Conservation (phyloP, 2,797 vertebrate species). For the Ctenosaura bakeri region DNA sequence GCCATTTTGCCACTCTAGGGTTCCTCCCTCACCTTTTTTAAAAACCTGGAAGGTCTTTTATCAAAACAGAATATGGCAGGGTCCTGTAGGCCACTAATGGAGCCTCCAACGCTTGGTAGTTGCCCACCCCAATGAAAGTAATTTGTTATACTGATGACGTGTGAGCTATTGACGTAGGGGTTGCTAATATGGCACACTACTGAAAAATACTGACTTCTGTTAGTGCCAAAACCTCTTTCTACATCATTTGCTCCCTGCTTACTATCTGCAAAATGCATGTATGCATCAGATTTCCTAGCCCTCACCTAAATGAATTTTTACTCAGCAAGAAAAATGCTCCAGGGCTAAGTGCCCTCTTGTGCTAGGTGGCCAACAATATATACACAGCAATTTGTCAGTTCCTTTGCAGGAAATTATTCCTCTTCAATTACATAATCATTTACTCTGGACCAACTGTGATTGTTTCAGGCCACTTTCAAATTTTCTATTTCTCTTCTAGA, state of each 20-base stretch:
- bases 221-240: background rate
- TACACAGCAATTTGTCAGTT: conserved; percentile 20
- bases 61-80: too few species aligned
- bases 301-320: background rate
- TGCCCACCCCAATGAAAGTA: too few species aligned
- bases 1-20: too few species aligned
- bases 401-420: conserved; percentile 22
- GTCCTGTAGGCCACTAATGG: too few species aligned
- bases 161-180: background rate
- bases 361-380: background rate
- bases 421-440: conserved; percentile 28
- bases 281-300: background rate
- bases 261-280: background rate
- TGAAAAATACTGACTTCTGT: background rate
- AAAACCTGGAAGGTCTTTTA: too few species aligned
- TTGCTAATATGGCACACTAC: background rate
- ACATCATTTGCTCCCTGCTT: background rate
- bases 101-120: too few species aligned
- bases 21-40: too few species aligned
- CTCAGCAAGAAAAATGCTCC: background rate
- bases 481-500: conserved; percentile 6
- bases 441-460: conserved; percentile 18
- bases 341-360: conserved; percentile 5
- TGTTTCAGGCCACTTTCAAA: conserved; percentile 23
- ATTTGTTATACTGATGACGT: background rate